phyloP scores from a whole-genome alignment of 2,113 vertebrate genomes.

The Scortum barcoo region DNA sequence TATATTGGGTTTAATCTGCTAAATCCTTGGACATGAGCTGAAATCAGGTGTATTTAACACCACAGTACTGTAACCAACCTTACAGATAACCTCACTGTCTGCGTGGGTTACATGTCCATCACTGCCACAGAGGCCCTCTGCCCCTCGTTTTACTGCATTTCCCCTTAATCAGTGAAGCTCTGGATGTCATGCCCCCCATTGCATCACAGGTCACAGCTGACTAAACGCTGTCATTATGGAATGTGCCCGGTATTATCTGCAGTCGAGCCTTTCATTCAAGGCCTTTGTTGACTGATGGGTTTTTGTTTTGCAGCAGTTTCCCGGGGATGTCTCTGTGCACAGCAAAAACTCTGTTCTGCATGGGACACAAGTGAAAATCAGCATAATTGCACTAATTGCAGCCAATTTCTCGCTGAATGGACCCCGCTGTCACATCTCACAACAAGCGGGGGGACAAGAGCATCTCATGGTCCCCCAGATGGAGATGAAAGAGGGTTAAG shows the following conservation, averaged over 20 bases:
- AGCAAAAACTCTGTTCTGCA: conserved; percentile 82
- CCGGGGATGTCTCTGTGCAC: conserved; percentile 67
- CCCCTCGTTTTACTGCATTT: conserved; percentile 42
- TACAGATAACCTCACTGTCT: conserved; percentile 4
- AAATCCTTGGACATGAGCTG: not conserved
- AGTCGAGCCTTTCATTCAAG: conserved; percentile 70
- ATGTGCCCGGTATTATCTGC: conserved; percentile 64
- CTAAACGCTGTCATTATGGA: conserved; percentile 77
- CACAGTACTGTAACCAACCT: not conserved
- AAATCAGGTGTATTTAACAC: conserved; percentile 16
- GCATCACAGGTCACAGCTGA: conserved; percentile 65
- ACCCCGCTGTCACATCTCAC: conserved; percentile 86
- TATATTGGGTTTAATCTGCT: not conserved
- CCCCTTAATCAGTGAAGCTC: conserved; percentile 48
- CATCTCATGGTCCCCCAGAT: conserved; percentile 80
- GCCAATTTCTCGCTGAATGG: conserved; percentile 87
- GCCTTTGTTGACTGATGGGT: conserved; percentile 78
- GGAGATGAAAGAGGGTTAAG: conserved; percentile 81
- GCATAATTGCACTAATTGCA: conserved; percentile 91
- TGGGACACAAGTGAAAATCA: conserved; percentile 88
- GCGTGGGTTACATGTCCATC: not conserved
- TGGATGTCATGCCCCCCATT: conserved; percentile 56
- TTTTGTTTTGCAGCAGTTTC: conserved; percentile 81
- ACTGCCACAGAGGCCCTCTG: conserved; percentile 15
- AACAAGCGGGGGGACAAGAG: conserved; percentile 80